Evolutionary conservation across 1,140 invertebrate genomes (phyloP).

Genomic region (Lasioglossum albipes): DNA sequence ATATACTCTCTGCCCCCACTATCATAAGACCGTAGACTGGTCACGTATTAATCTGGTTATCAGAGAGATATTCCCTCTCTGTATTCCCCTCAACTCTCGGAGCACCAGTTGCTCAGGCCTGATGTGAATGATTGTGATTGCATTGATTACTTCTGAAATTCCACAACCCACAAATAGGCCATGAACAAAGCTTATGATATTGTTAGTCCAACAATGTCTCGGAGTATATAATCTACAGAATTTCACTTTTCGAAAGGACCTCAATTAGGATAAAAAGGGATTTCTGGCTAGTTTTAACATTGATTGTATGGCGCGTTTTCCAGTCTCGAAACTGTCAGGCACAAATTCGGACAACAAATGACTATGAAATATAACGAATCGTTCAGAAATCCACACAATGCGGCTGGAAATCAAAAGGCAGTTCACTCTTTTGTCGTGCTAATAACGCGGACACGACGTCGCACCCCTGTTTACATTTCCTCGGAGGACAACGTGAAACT

Average conservation of each 20-base stretch:
- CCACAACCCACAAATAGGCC: not conserved
- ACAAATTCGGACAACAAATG: not conserved
- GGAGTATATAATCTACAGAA: not conserved
- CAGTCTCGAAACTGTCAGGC: not conserved
- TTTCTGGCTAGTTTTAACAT: not conserved
- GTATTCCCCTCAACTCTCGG: too few species aligned
- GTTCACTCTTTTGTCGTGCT: not conserved
- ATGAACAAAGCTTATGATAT: conserved; percentile 7
- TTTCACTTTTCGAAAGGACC: conserved; percentile 1
- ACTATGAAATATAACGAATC: conserved; percentile 6
- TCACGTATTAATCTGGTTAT: too few species aligned
- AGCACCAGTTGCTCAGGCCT: too few species aligned
- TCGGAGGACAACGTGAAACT: not conserved
- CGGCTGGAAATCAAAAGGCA: not conserved
- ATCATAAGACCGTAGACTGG: too few species aligned
- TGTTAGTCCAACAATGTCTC: not conserved
- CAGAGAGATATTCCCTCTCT: too few species aligned
- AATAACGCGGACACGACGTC: not conserved
- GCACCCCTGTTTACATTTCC: not conserved
- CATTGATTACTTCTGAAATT: not conserved
- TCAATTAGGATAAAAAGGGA: conserved; percentile 19
- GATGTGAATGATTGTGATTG: conserved; percentile 3
- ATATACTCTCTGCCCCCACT: too few species aligned
- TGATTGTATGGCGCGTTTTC: not conserved
- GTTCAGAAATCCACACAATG: conserved; percentile 28